phyloP scores from a whole-genome alignment of 2,797 vertebrate species.

The Potorous gilbertii region DNA sequence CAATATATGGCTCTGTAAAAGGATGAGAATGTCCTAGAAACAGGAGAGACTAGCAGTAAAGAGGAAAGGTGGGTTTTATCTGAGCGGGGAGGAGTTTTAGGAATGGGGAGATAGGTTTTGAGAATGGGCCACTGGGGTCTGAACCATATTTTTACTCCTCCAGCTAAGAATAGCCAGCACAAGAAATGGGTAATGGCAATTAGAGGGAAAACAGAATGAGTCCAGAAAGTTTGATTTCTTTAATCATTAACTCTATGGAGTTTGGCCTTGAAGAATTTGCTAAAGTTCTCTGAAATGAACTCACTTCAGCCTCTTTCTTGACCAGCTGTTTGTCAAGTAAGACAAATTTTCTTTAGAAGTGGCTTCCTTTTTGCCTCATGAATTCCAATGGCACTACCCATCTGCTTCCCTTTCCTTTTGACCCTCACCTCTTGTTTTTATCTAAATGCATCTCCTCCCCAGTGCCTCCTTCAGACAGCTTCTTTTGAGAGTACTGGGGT shows the following conservation, averaged over 20 bases:
- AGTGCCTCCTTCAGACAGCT: neutral
- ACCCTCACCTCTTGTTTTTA: constrained; percentile 4
- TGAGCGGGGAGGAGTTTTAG: neutral
- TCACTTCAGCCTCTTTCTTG: neutral
- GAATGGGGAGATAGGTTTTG: neutral
- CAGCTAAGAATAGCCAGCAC: neutral
- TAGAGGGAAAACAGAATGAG: neutral
- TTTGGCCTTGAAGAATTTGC: neutral
- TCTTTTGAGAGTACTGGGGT: neutral
- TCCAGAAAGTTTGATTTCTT: neutral
- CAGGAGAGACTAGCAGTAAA: neutral
- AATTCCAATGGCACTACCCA: neutral
- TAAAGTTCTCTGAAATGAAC: neutral
- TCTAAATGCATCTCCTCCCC: neutral
- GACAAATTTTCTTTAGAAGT: neutral
- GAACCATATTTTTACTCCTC: neutral
- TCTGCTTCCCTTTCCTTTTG: neutral
- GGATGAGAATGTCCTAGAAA: neutral
- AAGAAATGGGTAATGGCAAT: neutral
- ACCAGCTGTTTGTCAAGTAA: neutral
- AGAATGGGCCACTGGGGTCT: neutral
- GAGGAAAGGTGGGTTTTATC: neutral
- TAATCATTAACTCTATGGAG: neutral
- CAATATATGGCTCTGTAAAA: neutral
- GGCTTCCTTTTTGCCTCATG: neutral